Conservation (phyloP, 1,140 invertebrate species). For the Stenopsyche tienmushanensis region DNA sequence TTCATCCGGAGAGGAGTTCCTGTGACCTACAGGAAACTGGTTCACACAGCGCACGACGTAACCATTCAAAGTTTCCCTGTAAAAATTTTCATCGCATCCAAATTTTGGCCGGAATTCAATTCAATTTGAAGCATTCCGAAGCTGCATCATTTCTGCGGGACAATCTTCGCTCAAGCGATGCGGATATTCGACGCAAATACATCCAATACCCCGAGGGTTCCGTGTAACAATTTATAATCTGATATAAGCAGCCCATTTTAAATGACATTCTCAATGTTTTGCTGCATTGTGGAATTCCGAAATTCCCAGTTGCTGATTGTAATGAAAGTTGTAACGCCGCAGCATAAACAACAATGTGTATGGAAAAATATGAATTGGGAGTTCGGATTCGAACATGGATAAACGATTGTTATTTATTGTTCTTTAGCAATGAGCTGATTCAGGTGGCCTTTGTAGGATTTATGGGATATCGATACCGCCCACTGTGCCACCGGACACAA, state of each 20-base stretch:
- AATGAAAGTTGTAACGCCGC: no score
- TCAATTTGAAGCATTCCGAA: slow-evolving; percentile 3
- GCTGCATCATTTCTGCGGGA: no score
- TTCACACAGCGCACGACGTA: slow-evolving; percentile 2
- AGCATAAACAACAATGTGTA: not conserved
- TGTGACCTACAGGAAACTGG: slow-evolving; percentile 24
- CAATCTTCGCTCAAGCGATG: not conserved
- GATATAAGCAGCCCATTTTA: no score
- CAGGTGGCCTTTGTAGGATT: not conserved
- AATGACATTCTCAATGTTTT: no score
- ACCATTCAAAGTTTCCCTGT: slow-evolving; percentile 28
- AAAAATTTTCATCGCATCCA: slow-evolving; percentile 22
- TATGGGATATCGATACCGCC: no score
- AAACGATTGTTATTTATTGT: not conserved
- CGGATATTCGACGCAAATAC: not conserved
- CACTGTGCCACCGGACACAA: no score
- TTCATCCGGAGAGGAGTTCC: not conserved
- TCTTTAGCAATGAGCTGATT: not conserved
- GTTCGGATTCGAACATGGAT: not conserved
- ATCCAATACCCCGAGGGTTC: no score
- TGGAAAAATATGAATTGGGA: not conserved
- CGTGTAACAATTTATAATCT: no score
- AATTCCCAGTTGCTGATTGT: no score
- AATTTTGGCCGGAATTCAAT: slow-evolving; percentile 32
- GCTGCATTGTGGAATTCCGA: no score